phyloP scores from a whole-genome alignment of 2,797 vertebrate species.

The Sibirionetta formosa region DNA sequence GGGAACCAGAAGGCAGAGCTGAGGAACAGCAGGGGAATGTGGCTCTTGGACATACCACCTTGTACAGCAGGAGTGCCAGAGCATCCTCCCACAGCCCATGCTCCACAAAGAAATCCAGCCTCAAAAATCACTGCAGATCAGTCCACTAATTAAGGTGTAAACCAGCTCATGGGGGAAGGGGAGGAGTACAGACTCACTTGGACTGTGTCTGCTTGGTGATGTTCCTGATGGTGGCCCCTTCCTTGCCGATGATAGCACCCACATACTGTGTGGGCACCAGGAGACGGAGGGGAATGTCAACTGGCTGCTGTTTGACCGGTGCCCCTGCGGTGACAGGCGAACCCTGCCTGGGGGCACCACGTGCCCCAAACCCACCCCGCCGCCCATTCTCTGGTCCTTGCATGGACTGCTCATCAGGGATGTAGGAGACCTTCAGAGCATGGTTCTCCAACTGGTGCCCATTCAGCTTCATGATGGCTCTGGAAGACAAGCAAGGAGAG shows the following conservation, averaged over 20 bases:
- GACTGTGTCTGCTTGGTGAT: constrained; percentile 98
- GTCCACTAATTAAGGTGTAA: rapidly evolving
- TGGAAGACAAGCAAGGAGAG: constrained; percentile 55
- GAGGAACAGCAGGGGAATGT: not conserved
- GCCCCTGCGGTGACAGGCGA: constrained; percentile 87
- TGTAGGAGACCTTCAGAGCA: constrained; percentile 92
- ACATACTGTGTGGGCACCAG: constrained; percentile 96
- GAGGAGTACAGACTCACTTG: constrained; percentile 87
- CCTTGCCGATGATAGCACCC: constrained; percentile 96
- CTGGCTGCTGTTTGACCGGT: constrained; percentile 88
- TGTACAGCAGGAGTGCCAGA: rapidly evolving
- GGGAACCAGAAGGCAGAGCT: not conserved
- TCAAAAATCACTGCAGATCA: rapidly evolving
- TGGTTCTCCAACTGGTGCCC: constrained; percentile 95
- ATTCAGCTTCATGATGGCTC: constrained; percentile 96
- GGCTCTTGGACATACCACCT: not conserved
- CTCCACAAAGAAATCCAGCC: not conserved
- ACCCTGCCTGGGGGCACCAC: constrained; percentile 86
- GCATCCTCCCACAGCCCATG: rapidly evolving
- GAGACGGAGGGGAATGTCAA: constrained; percentile 93
- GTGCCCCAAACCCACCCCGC: constrained; percentile 85
- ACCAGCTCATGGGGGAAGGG: rapidly evolving
- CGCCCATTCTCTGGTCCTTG: constrained; percentile 91
- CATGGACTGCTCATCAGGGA: constrained; percentile 90
- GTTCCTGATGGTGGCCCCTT: constrained; percentile 95